These are phyloP conservation scores for Gobio occitaniae DNA, from an alignment of 2,797 vertebrate species.

Conservation along the genomic window DNA sequence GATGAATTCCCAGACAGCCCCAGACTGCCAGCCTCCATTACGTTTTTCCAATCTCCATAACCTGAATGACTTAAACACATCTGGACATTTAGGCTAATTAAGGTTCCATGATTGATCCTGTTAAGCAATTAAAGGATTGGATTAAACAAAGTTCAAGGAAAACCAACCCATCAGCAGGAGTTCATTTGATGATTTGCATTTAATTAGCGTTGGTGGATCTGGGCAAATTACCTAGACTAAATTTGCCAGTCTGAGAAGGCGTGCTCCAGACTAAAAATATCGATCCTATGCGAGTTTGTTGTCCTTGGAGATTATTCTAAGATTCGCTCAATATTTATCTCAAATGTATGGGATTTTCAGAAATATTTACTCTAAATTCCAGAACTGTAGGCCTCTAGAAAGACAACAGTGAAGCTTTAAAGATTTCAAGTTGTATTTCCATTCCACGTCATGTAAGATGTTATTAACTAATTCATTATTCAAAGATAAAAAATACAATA, in stretches of 20 bases:
- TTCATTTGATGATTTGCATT: slow-evolving; percentile 54
- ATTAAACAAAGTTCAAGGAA: slow-evolving; percentile 60
- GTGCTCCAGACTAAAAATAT: slow-evolving; percentile 48
- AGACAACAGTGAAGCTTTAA: background rate
- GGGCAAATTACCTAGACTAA: slow-evolving; percentile 43
- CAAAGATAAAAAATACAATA: background rate
- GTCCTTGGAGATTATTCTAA: slow-evolving; percentile 42
- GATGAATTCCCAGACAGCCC: slow-evolving; percentile 49
- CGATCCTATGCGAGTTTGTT: slow-evolving; percentile 31
- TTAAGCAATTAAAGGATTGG: slow-evolving; percentile 61
- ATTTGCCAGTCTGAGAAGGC: slow-evolving; percentile 37
- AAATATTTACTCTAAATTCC: slow-evolving; percentile 38
- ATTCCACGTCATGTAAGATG: background rate
- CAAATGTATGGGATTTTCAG: slow-evolving; percentile 53
- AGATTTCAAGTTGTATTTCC: background rate
- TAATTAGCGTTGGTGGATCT: slow-evolving; percentile 57
- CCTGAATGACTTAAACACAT: slow-evolving; percentile 39
- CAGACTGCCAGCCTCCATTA: slow-evolving; percentile 54
- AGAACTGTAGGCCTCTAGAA: background rate
- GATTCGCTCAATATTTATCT: slow-evolving; percentile 61
- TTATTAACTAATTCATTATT: background rate
- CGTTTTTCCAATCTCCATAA: slow-evolving; percentile 47
- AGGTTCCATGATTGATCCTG: slow-evolving; percentile 54
- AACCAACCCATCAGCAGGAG: slow-evolving; percentile 38
- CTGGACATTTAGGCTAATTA: slow-evolving; percentile 60